A percentile compares a stretch with the other conserved stretches of the same genome.
These are phyloP conservation scores for Agrochola circellaris DNA, from an alignment of 2,888 invertebrate species.

Conservation along the genomic window DNA sequence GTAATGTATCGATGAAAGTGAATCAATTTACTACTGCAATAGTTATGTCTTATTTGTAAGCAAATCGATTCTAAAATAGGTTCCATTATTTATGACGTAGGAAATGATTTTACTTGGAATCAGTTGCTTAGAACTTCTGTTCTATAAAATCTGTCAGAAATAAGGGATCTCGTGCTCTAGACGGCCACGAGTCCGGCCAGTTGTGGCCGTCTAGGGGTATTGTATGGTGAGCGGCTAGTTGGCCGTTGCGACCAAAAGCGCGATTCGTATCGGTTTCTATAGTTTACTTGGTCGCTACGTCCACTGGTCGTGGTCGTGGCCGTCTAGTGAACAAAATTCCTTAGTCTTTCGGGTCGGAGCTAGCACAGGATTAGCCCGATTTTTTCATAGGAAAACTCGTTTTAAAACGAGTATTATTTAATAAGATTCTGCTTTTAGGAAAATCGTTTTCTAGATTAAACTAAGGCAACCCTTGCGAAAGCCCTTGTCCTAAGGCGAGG, in stretches of 20 bases:
- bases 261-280: no score
- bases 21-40: conserved; percentile 50
- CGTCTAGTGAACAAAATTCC: no score
- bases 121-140: not conserved
- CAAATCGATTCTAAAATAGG: conserved; percentile 40
- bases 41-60: conserved; percentile 44
- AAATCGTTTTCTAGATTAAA: not conserved
- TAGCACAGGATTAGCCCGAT: not conserved
- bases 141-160: no score
- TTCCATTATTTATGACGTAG: conserved; percentile 14
- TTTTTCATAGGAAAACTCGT: not conserved
- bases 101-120: not conserved
- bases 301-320: no score
- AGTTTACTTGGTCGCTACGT: no score
- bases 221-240: no score
- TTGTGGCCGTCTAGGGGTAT: no score
- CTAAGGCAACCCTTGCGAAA: not conserved
- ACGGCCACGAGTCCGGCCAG: no score
- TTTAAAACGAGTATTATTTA: conserved; percentile 5
- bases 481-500: not conserved
- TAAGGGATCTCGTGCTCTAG: no score
- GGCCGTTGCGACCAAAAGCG: no score
- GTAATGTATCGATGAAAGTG: conserved; percentile 26
- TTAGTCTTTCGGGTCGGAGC: not conserved
- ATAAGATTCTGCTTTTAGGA: conserved; percentile 24